Evolutionary conservation across 2,113 vertebrate species (phyloP).

Genomic region (Sarotherodon lohbergeri): DNA sequence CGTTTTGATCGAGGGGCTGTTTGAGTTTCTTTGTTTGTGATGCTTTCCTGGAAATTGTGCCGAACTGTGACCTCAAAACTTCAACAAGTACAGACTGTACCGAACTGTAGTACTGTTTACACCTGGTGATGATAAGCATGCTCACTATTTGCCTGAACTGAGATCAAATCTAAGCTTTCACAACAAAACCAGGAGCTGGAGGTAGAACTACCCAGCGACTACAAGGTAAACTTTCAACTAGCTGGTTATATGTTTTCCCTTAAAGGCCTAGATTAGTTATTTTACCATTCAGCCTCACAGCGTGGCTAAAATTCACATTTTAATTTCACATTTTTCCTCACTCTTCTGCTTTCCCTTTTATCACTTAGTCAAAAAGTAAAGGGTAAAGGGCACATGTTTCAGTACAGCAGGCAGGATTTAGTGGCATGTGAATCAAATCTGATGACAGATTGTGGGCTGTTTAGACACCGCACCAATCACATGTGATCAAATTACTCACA

Average conservation of each 20-base stretch:
- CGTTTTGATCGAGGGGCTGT: background rate
- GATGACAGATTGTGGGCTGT: background rate
- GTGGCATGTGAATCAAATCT: background rate
- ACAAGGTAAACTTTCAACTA: background rate
- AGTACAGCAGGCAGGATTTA: background rate
- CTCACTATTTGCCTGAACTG: background rate
- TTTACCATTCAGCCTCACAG: background rate
- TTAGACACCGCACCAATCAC: background rate
- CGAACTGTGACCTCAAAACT: background rate
- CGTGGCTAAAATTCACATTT: background rate
- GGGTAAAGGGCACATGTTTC: background rate
- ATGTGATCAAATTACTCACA: background rate
- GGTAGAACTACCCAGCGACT: rapidly evolving
- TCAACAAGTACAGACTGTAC: background rate
- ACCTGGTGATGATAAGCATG: background rate
- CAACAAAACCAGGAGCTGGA: background rate
- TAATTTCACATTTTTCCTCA: background rate
- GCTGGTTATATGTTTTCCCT: background rate
- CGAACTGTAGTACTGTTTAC: background rate
- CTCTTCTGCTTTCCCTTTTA: background rate
- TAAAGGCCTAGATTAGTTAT: background rate
- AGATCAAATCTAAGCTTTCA: background rate
- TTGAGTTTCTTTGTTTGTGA: background rate
- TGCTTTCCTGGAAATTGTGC: background rate
- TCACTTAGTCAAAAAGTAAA: background rate